phyloP scores from a whole-genome alignment of 2,888 invertebrate species.

The Spilosoma lubricipeda region DNA sequence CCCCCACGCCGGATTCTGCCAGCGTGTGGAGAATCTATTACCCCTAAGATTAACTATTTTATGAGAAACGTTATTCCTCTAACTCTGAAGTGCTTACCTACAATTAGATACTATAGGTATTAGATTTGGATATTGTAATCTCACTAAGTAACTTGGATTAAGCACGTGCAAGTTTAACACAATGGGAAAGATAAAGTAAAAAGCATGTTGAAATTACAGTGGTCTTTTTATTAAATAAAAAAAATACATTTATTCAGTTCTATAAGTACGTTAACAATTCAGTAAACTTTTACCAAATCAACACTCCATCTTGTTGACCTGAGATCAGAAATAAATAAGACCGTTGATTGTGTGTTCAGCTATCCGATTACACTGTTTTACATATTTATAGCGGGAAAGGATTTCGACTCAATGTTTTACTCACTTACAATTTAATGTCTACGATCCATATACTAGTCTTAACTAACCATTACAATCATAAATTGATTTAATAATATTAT shows the following conservation, averaged over 20 bases:
- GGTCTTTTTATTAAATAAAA: slow-evolving; percentile 84
- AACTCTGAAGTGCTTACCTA: no score
- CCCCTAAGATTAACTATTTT: no score
- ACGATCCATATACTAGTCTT: slow-evolving; percentile 70
- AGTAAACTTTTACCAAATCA: slow-evolving; percentile 84
- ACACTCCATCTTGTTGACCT: slow-evolving; percentile 77
- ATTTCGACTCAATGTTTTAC: slow-evolving; percentile 57
- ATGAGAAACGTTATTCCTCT: no score
- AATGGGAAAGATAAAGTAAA: background rate
- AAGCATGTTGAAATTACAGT: slow-evolving; percentile 63
- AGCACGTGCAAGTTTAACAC: background rate
- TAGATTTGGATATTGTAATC: no score
- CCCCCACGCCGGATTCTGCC: no score
- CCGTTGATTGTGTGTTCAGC: slow-evolving; percentile 54
- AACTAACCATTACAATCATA: slow-evolving; percentile 71
- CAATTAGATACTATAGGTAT: no score
- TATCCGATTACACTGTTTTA: slow-evolving; percentile 41
- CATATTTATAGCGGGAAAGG: slow-evolving; percentile 39
- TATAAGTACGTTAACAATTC: slow-evolving; percentile 85
- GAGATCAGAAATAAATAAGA: slow-evolving; percentile 82
- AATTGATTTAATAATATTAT: slow-evolving; percentile 75
- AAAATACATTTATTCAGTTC: slow-evolving; percentile 84
- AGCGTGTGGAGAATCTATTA: no score
- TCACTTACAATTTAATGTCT: slow-evolving; percentile 72
- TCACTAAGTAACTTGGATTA: no score